Evolutionary conservation across 2,888 invertebrate species (phyloP).

Genomic region (Leucoma salicis): DNA sequence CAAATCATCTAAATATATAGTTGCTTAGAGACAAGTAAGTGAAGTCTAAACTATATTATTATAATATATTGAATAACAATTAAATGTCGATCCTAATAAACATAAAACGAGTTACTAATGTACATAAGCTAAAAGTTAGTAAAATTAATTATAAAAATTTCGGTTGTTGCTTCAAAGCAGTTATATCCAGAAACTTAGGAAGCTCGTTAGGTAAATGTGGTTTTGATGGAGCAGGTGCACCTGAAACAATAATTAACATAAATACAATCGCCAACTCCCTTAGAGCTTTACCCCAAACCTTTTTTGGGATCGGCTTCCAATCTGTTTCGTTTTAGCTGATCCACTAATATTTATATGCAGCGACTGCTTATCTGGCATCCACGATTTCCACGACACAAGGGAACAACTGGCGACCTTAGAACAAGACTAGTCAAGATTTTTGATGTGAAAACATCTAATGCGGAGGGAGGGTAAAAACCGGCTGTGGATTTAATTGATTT

Average conservation of each 20-base stretch:
- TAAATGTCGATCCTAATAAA: slow-evolving; percentile 3
- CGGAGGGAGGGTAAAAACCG: no score
- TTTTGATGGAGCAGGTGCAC: slow-evolving; percentile 32
- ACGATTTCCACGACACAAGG: no score
- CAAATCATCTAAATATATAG: not conserved
- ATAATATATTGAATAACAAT: not conserved
- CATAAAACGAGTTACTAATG: slow-evolving; percentile 6
- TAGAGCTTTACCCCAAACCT: no score
- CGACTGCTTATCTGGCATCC: no score
- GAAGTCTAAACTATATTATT: not conserved
- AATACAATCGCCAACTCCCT: no score
- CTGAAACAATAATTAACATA: slow-evolving; percentile 43
- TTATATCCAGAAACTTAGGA: slow-evolving; percentile 85
- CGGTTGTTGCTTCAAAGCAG: slow-evolving; percentile 86
- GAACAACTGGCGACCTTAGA: no score
- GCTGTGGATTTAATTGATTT: no score
- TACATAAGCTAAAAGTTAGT: slow-evolving; percentile 4
- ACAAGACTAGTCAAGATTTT: no score
- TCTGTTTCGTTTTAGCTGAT: no score
- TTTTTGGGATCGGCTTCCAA: no score
- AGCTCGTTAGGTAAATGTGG: slow-evolving; percentile 50
- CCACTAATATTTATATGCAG: no score
- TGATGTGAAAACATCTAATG: no score
- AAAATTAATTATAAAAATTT: slow-evolving; percentile 75
- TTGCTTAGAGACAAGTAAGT: not conserved